Percentiles rank a stretch among this genome's conserved stretches.
phyloP scores from a whole-genome alignment of 2,888 invertebrate genomes.

The Lydus trimaculatus region DNA sequence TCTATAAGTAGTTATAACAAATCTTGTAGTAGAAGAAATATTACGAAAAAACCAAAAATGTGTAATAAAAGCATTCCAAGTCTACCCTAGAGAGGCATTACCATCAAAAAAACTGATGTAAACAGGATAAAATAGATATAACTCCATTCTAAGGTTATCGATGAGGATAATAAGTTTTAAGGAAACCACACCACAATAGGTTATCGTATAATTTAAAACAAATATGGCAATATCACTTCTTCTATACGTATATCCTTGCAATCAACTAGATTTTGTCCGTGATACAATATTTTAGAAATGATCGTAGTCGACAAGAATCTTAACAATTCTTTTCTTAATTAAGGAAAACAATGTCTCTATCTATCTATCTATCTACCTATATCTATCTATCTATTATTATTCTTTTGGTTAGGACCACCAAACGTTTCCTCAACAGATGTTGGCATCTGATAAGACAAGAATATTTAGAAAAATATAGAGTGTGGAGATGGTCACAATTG shows the following conservation, averaged over 20 bases:
- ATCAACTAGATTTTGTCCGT: not conserved
- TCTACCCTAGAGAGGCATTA: not conserved
- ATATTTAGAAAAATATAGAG: not conserved
- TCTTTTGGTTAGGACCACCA: not conserved
- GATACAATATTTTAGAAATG: not conserved
- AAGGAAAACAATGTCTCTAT: not conserved
- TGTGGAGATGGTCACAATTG: not conserved
- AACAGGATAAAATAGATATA: constrained; percentile 4
- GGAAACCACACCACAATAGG: not conserved
- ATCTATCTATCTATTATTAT: too few species aligned
- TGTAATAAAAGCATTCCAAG: not conserved
- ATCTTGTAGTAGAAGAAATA: not conserved
- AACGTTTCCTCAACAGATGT: not conserved
- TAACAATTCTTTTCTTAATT: not conserved
- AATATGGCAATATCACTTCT: not conserved
- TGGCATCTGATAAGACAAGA: not conserved
- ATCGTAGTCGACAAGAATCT: not conserved
- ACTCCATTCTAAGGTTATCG: constrained; percentile 2
- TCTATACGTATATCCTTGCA: not conserved
- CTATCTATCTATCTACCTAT: too few species aligned
- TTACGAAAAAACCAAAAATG: not conserved
- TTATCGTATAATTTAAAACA: constrained; percentile 1
- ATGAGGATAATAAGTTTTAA: not conserved
- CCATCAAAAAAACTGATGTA: not conserved
- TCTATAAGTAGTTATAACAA: not conserved